Conservation (phyloP, 2,113 vertebrate species). For the Melanocharis versteri region DNA sequence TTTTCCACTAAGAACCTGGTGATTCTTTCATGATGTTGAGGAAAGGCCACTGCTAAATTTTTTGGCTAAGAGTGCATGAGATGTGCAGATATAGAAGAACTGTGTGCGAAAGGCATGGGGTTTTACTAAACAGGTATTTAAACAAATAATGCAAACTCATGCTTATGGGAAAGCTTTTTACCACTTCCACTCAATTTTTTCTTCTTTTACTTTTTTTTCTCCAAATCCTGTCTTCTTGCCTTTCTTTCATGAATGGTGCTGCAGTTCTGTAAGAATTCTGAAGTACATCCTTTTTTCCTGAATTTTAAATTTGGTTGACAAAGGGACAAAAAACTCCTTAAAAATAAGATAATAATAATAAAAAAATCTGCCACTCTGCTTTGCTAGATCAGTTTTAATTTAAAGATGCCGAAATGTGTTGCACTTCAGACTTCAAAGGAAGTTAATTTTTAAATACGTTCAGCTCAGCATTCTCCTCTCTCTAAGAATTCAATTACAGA, state of each 20-base stretch:
- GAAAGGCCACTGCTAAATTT: not conserved
- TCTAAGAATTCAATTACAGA: conserved; percentile 18
- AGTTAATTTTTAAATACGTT: conserved; percentile 3
- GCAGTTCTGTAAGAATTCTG: not conserved
- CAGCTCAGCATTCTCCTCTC: not conserved
- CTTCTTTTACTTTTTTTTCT: not conserved
- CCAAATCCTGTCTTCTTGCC: not conserved
- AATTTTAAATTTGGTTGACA: not conserved
- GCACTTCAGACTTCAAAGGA: not conserved
- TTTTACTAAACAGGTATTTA: not conserved
- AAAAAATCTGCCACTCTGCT: not conserved
- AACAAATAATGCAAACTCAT: not conserved
- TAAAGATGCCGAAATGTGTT: not conserved
- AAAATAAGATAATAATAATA: not conserved
- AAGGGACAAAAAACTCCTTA: not conserved
- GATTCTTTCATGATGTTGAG: not conserved
- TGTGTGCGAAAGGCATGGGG: accelerated
- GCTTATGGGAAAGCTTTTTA: not conserved
- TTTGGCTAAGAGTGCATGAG: accelerated
- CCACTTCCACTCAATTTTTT: not conserved
- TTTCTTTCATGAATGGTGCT: not conserved
- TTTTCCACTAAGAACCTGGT: not conserved
- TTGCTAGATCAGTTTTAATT: not conserved
- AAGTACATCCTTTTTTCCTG: not conserved
- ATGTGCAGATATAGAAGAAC: not conserved